Conservation (phyloP, 2,113 vertebrate genomes). For the Aspidoscelis tigris region DNA sequence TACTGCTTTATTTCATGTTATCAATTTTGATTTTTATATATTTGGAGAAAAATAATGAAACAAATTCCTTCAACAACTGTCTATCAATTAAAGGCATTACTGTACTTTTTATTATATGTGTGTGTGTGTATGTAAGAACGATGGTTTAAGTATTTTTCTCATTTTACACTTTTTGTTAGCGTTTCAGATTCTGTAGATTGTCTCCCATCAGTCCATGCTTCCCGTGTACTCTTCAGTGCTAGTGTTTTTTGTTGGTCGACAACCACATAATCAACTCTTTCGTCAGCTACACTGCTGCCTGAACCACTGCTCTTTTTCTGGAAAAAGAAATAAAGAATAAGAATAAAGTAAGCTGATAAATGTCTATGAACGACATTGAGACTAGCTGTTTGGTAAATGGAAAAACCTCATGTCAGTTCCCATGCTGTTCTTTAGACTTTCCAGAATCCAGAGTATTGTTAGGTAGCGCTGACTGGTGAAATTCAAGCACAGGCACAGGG, state of each 20-base stretch:
- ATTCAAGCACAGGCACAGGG: too few species aligned
- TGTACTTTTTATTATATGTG: slow-evolving; percentile 37
- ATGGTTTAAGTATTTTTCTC: slow-evolving; percentile 61
- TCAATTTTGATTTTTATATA: slow-evolving; percentile 41
- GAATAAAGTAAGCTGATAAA: background rate
- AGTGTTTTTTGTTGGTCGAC: slow-evolving; percentile 97
- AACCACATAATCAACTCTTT: slow-evolving; percentile 97
- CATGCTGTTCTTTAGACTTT: too few species aligned
- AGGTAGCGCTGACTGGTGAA: too few species aligned
- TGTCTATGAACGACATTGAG: background rate
- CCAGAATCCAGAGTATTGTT: too few species aligned
- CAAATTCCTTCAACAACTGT: slow-evolving; percentile 18
- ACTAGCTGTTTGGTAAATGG: background rate
- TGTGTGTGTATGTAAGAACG: slow-evolving; percentile 13
- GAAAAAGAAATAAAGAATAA: slow-evolving; percentile 7
- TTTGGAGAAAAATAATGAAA: background rate
- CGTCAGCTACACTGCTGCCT: slow-evolving; percentile 88
- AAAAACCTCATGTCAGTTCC: background rate
- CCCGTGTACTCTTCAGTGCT: slow-evolving; percentile 93
- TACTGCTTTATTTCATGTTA: slow-evolving; percentile 57
- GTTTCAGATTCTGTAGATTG: slow-evolving; percentile 95
- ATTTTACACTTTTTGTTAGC: slow-evolving; percentile 88
- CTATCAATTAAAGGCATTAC: background rate
- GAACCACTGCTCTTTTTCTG: slow-evolving; percentile 93
- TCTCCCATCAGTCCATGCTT: slow-evolving; percentile 96